Evolutionary conservation across 2,113 vertebrate genomes (phyloP), one percentile per base, ranked within the genome.

Genomic region (Sturnus vulgaris): DNA sequence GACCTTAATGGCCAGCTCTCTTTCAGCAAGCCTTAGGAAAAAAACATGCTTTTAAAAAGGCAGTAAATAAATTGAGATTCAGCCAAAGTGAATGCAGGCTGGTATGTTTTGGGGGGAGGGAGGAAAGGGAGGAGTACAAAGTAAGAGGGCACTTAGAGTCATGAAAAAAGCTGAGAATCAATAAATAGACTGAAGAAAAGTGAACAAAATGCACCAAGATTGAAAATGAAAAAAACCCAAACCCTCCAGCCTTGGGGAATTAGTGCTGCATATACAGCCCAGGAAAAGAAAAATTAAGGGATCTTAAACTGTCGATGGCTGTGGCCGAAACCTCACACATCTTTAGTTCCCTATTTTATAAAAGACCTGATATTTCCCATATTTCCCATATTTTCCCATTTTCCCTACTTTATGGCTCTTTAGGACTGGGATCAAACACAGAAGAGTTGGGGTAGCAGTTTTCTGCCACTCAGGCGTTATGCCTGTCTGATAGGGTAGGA

Each of bases 31-130:
- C 18, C 49, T 56, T 71, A 59, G 81, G 68, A 20, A 53, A 87
- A 86, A 75, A 76, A 7, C 12, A 17, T 40, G 69, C 19, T 90
- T 53, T 66, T 95, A 37, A 77, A 93, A 95, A 91, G 80, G 79
- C 75, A 92, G 70, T 60, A 88, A 85, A 91, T 79, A 92, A 94
- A 96, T 20, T 50, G 88, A 92, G 55, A 86, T 71, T 73, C 66
- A 61, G 73, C 15, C 56, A 65, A 42, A 72, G 76, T 87, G 87
- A 86, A 81, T 68, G n/a, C 31, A 87, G 59, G 55, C 85, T 90
- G 39, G 33, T 92, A 42, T 57, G 46, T 37, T 88, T 56, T 44
- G 16, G 4, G 30, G 50, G 40, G 3, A 79, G 37, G 33, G 68
- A 64, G 24, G 27, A 53, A 71, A 80, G 46, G 50, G 72, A 92